Conservation (phyloP, 92 coral and sea anemone genomes). For the Heliopora coerulea region DNA sequence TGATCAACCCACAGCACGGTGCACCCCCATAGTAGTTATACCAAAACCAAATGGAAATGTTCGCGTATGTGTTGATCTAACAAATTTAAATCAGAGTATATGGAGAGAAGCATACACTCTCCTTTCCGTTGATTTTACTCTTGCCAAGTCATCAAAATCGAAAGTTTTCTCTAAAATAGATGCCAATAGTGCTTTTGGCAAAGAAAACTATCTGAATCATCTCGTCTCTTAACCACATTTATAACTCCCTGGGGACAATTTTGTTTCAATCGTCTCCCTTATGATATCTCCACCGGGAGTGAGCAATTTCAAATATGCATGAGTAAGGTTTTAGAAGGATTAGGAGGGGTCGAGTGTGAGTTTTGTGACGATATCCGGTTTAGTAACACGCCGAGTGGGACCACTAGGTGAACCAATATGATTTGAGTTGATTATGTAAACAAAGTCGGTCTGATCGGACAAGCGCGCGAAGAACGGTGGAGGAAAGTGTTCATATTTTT, state of each 20-base stretch:
- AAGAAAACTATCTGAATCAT: slow-evolving; percentile 47
- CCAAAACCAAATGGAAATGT: slow-evolving; percentile 51
- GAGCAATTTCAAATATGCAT: slow-evolving; percentile 55
- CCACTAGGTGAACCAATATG: too few relatives aligned
- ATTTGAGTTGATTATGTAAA: too few relatives aligned
- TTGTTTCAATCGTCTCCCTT: slow-evolving; percentile 55
- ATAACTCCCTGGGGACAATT: slow-evolving; percentile 60
- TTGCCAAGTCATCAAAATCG: slow-evolving; percentile 52
- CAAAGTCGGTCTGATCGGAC: too few relatives aligned
- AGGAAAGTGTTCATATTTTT: too few relatives aligned
- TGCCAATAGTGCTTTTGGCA: slow-evolving; percentile 60
- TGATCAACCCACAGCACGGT: slow-evolving; percentile 43
- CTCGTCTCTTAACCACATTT: slow-evolving; percentile 49
- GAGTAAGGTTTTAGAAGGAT: slow-evolving; percentile 54
- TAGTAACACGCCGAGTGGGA: too few relatives aligned
- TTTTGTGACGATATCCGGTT: too few relatives aligned
- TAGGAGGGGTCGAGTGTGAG: slow-evolving; percentile 48
- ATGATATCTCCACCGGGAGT: slow-evolving; percentile 54
- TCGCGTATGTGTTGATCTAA: slow-evolving; percentile 57
- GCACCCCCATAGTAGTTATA: slow-evolving; percentile 47
- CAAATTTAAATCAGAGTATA: slow-evolving; percentile 49
- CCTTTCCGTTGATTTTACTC: slow-evolving; percentile 45
- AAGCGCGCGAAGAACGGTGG: too few relatives aligned
- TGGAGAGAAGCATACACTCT: slow-evolving; percentile 53
- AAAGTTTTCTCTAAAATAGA: slow-evolving; percentile 50